Conservation (phyloP, 2,797 vertebrate species). For the Gorsachius magnificus region DNA sequence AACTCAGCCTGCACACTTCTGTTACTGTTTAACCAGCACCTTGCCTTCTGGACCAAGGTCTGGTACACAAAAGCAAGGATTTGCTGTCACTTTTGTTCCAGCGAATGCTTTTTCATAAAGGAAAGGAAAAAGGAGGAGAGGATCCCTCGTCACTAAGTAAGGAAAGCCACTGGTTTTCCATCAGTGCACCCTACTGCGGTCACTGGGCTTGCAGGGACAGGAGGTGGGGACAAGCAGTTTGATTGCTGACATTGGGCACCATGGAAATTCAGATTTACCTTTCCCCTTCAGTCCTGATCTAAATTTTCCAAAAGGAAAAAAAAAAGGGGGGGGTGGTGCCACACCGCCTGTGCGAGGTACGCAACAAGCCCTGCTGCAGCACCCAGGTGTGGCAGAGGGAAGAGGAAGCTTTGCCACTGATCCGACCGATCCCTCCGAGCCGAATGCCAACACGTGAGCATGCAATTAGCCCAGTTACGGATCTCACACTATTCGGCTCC, state of each 20-base stretch:
- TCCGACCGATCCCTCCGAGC: not conserved
- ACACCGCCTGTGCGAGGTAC: not conserved
- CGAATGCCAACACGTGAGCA: accelerated
- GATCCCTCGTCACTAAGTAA: not conserved
- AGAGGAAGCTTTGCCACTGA: not conserved
- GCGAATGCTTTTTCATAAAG: not conserved
- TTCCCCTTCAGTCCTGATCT: not conserved
- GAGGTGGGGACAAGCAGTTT: not conserved
- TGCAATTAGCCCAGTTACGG: not conserved
- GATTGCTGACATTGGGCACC: not conserved
- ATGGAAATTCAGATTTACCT: not conserved
- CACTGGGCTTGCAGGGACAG: not conserved
- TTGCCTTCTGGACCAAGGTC: not conserved
- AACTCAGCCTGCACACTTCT: not conserved
- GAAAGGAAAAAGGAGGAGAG: not conserved
- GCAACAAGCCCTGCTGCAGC: not conserved
- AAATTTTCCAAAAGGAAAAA: not conserved
- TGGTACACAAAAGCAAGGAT: not conserved
- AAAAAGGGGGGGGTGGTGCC: not conserved
- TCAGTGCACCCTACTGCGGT: accelerated
- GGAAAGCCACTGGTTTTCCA: not conserved
- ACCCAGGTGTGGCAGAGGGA: not conserved
- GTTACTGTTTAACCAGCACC: not conserved
- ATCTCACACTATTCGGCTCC: not conserved
- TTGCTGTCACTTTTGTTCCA: not conserved